A percentile compares a stretch with the other conserved stretches of the same genome.
Conservation (phyloP, 1,140 invertebrate species). For the Phthorimaea operculella region DNA sequence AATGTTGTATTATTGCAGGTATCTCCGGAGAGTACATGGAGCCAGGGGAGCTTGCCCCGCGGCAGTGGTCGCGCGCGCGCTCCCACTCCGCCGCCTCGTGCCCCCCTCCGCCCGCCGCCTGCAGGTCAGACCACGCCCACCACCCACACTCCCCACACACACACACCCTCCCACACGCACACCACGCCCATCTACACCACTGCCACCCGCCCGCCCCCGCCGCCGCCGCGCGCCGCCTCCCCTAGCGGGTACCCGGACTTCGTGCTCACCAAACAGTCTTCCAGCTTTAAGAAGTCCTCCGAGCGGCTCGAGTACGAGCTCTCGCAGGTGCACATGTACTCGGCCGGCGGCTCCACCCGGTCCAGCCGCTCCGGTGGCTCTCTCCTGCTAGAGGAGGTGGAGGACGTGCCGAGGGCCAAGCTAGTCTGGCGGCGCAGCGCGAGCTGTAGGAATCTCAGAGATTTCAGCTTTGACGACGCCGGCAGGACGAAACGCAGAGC, state of each 20-base stretch:
- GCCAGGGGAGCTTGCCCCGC: conserved; percentile 56
- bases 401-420: conserved; percentile 19
- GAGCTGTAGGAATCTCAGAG: conserved; percentile 81
- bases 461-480: conserved; percentile 77
- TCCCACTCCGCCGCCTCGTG: conserved; percentile 66
- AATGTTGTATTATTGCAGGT: conserved; percentile 24
- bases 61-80: conserved; percentile 56
- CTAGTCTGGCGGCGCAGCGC: conserved; percentile 72
- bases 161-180: conserved; percentile 35
- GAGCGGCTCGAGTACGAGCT: conserved; percentile 68
- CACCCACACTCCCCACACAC: conserved; percentile 23
- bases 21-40: conserved; percentile 72
- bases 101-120: conserved; percentile 26
- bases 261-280: conserved; percentile 48
- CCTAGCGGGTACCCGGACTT: conserved; percentile 53
- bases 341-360: conserved; percentile 24
- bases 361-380: conserved; percentile 49
- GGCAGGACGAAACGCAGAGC: conserved; percentile 70
- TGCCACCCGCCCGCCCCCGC: conserved; percentile 49
- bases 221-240: conserved; percentile 33
- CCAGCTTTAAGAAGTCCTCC: conserved; percentile 56
- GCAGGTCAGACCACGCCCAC: conserved; percentile 52
- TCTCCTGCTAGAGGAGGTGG: conserved; percentile 35
- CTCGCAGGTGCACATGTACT: conserved; percentile 63
- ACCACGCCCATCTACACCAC: conserved; percentile 20